Evolutionary conservation across 2,888 invertebrate species (phyloP).

Genomic region (Leptothorax acervorum): DNA sequence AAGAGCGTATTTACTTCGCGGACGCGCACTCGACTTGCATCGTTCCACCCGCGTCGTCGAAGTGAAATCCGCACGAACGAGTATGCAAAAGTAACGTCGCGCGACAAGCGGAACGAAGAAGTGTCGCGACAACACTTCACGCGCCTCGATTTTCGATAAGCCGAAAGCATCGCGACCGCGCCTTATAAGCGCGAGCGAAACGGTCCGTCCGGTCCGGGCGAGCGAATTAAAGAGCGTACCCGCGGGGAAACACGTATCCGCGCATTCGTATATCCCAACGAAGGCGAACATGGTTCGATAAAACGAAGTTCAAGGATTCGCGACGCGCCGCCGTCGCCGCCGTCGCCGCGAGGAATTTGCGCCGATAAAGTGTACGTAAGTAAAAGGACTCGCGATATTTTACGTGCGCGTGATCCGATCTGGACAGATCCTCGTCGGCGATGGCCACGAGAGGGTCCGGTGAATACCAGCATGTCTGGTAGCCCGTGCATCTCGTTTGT

Average conservation of each 20-base stretch:
- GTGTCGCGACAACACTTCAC: slow-evolving; percentile 32
- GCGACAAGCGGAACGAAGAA: slow-evolving; percentile 42
- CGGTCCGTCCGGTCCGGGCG: neutral
- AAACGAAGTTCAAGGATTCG: slow-evolving; percentile 4
- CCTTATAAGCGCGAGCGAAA: slow-evolving; percentile 42
- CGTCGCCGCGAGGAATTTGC: slow-evolving; percentile 23
- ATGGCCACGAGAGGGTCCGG: neutral
- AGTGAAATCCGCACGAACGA: slow-evolving; percentile 32
- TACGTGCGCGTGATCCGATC: slow-evolving; percentile 39
- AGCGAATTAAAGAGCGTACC: slow-evolving; percentile 22
- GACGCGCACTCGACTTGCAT: neutral
- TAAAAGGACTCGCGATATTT: slow-evolving; percentile 30
- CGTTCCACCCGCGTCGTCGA: neutral
- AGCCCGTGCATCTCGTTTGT: slow-evolving; percentile 61
- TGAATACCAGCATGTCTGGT: slow-evolving; percentile 61
- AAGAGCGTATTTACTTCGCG: neutral
- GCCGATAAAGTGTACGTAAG: slow-evolving; percentile 27
- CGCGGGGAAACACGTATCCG: slow-evolving; percentile 4
- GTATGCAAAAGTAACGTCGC: slow-evolving; percentile 43
- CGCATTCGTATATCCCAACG: neutral
- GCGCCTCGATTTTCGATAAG: slow-evolving; percentile 39
- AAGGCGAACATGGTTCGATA: slow-evolving; percentile 20
- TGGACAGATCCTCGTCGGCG: slow-evolving; percentile 33
- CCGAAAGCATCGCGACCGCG: slow-evolving; percentile 37
- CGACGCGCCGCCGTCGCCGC: neutral